Conservation (phyloP, 2,113 vertebrate species). For the Indicator indicator region DNA sequence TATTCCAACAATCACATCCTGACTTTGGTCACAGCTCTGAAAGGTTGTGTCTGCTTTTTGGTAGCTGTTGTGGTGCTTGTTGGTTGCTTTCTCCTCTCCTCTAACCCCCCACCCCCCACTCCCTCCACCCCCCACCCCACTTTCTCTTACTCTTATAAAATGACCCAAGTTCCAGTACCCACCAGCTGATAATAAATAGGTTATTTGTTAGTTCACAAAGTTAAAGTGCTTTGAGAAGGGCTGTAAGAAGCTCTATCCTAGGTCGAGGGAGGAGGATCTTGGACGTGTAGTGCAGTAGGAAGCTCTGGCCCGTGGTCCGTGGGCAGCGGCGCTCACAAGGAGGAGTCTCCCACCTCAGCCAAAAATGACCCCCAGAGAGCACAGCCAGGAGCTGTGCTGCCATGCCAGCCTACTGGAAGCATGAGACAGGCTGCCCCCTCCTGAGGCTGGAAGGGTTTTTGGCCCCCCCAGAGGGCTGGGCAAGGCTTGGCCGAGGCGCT, state of each 20-base stretch:
- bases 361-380: background rate
- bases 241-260: slow-evolving; percentile 31
- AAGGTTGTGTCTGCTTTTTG: slow-evolving; percentile 13
- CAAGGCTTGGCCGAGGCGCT: background rate
- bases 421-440: background rate
- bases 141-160: slow-evolving; percentile 29
- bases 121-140: background rate
- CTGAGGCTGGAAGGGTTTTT: background rate
- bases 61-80: background rate
- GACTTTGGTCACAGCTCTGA: slow-evolving; percentile 59
- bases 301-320: slow-evolving; percentile 47
- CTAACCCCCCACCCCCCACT: background rate
- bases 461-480: background rate
- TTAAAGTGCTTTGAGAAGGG: slow-evolving; percentile 81
- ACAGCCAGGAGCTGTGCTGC: background rate
- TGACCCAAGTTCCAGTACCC: background rate
- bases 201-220: slow-evolving; percentile 73
- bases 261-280: background rate
- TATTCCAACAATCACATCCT: slow-evolving; percentile 15
- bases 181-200: slow-evolving; percentile 69
- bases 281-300: slow-evolving; percentile 59
- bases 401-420: slow-evolving; percentile 4
- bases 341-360: background rate
- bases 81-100: background rate
- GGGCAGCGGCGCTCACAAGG: background rate